Conservation (phyloP, 2,888 invertebrate species). For the Papilio elwesi region DNA sequence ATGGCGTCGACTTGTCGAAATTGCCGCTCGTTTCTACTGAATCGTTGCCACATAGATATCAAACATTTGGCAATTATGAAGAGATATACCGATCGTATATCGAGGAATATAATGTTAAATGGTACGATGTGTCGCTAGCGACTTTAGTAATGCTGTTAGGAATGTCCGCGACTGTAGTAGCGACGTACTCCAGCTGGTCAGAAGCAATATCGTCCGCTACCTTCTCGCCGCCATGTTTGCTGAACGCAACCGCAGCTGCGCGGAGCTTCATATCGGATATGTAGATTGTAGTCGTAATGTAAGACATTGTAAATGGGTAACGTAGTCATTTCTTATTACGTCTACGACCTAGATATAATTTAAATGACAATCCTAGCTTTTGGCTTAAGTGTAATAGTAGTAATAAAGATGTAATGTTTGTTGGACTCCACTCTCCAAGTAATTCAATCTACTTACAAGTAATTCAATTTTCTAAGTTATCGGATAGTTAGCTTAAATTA, state of each 20-base stretch:
- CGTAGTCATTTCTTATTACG: too few species aligned
- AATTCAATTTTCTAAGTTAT: not conserved
- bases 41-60: conserved; percentile 58
- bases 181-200: conserved; percentile 89
- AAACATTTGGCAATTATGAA: conserved; percentile 61
- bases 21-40: conserved; percentile 58
- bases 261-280: conserved; percentile 59
- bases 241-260: conserved; percentile 84
- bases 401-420: too few species aligned
- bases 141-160: conserved; percentile 86
- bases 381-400: too few species aligned
- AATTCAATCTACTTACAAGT: too few species aligned
- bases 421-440: too few species aligned
- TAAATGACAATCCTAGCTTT: too few species aligned
- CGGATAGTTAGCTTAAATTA: not conserved
- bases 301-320: too few species aligned
- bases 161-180: conserved; percentile 85
- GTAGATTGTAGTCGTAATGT: too few species aligned
- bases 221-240: conserved; percentile 89
- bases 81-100: conserved; percentile 49
- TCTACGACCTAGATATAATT: too few species aligned
- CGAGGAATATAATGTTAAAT: conserved; percentile 62
- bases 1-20: conserved; percentile 51
- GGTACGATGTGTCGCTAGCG: conserved; percentile 81
- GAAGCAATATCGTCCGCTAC: conserved; percentile 86